phyloP scores from a whole-genome alignment of 2,888 invertebrate genomes.

The Orthosia cruda region DNA sequence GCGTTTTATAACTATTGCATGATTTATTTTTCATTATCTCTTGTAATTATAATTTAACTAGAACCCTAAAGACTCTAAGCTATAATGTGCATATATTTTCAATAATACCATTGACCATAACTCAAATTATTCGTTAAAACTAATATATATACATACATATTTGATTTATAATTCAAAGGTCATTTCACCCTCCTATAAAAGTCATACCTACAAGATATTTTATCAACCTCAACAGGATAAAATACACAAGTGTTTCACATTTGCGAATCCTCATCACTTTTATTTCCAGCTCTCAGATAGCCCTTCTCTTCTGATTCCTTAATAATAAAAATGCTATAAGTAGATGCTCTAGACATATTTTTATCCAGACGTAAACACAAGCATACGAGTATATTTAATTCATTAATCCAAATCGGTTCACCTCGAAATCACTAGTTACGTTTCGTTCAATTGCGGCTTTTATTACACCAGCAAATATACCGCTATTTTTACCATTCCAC shows the following conservation, averaged over 20 bases:
- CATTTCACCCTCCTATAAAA: background rate
- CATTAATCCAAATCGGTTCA: conserved; percentile 71
- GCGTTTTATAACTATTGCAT: too few relatives aligned
- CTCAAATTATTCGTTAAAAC: background rate
- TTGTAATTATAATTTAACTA: too few relatives aligned
- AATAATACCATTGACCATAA: background rate
- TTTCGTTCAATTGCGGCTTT: conserved; percentile 57
- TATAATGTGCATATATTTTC: background rate
- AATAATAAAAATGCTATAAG: background rate
- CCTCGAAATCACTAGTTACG: conserved; percentile 70
- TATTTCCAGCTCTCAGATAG: background rate
- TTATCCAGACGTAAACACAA: conserved; percentile 23
- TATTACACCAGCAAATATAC: conserved; percentile 21
- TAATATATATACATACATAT: background rate
- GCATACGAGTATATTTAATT: conserved; percentile 66
- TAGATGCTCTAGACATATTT: conserved; percentile 22
- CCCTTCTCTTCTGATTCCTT: background rate
- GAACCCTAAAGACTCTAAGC: too few relatives aligned
- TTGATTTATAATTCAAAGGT: background rate
- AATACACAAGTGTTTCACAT: background rate
- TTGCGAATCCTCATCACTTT: background rate
- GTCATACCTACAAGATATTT: background rate
- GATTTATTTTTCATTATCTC: too few relatives aligned
- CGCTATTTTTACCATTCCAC: background rate
- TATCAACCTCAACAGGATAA: background rate